Evolutionary conservation across 2,888 invertebrate genomes (phyloP), one percentile per base, ranked within the genome.

Genomic region (Drosophila eohydei): DNA sequence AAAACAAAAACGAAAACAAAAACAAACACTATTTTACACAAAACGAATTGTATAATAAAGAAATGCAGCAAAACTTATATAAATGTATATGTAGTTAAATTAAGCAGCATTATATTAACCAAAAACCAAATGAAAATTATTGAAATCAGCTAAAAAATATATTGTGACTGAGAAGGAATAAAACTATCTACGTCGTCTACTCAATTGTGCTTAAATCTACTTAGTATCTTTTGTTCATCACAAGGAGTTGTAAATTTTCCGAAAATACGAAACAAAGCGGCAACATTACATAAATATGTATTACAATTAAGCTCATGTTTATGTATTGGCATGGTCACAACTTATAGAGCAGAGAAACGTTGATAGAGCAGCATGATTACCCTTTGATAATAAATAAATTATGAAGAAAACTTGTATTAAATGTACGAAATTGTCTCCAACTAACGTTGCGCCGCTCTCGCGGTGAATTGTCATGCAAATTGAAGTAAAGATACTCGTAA

Each of bases 31-130:
- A 66, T 71, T 73, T 84, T 78, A 72, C 84, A 74, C 59, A 73
- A 71, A 66, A 67, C 54, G 71, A 81, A 84, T 80, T 77, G 87
- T 89, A 78, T 87, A 78, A 30, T 55, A 50, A 34, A 28, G 81
- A 86, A 81, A 68, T 72, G 80, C 86, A 88, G 82, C 80, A 85
- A 84, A 71, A 71, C 85, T 74, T 77, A 85, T 80, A 83, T 88
- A 83, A 88, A 87, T 78, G 82, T 81, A 80, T 80, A 79, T 79
- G 81, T 80, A 81, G 80, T 76, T 75, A 81, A 78, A 81, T 77
- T 81, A 84, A 89, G 89, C 83, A 88, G 76, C 81, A 81, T 76
- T 81, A 84, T 81, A 88, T 87, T 89, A 89, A 89, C 88, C 83
- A 82, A 82, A 83, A 79, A 78, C 60, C 60, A 71, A 77, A 72